Percentiles rank a stretch among this genome's conserved stretches.
phyloP scores from a whole-genome alignment of 2,797 vertebrate species.

The Hoplostethus atlanticus region DNA sequence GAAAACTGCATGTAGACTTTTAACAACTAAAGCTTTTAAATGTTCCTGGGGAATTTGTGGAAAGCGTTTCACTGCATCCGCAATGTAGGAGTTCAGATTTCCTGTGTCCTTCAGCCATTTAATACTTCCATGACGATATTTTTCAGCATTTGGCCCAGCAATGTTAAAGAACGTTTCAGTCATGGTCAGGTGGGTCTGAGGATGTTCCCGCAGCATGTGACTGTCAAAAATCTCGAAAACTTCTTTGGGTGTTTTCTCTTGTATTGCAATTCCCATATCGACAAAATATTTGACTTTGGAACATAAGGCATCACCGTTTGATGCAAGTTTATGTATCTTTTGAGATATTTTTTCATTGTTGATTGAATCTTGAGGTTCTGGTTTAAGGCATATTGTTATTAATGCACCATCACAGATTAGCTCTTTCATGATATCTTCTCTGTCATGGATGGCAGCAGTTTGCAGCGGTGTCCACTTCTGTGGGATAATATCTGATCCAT shows the following conservation, averaged over 20 bases:
- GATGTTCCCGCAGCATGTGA: constrained; percentile 61
- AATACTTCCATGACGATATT: constrained; percentile 43
- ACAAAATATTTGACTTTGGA: constrained; percentile 18
- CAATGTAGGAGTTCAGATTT: constrained; percentile 51
- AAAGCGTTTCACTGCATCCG: constrained; percentile 42
- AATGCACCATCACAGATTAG: constrained; percentile 40
- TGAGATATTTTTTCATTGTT: constrained; percentile 20
- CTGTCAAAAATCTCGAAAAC: constrained; percentile 28
- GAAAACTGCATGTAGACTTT: constrained; percentile 46
- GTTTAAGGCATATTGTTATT: not conserved
- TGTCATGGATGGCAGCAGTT: constrained; percentile 11
- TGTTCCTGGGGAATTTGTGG: not conserved
- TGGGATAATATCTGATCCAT: rapidly evolving
- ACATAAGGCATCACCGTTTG: constrained; percentile 15
- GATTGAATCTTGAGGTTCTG: rapidly evolving
- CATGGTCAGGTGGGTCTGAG: constrained; percentile 17
- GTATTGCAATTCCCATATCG: rapidly evolving
- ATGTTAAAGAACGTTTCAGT: constrained; percentile 37
- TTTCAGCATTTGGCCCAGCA: rapidly evolving
- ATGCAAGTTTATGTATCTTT: constrained; percentile 30
- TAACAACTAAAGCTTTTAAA: rapidly evolving
- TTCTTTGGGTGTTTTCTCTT: not conserved
- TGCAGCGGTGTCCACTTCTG: constrained; percentile 34
- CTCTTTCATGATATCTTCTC: constrained; percentile 38
- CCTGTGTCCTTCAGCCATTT: constrained; percentile 64